These are phyloP conservation scores for Meleagris gallopavo DNA, from an alignment of 2,113 vertebrate species.

Conservation along the genomic window DNA sequence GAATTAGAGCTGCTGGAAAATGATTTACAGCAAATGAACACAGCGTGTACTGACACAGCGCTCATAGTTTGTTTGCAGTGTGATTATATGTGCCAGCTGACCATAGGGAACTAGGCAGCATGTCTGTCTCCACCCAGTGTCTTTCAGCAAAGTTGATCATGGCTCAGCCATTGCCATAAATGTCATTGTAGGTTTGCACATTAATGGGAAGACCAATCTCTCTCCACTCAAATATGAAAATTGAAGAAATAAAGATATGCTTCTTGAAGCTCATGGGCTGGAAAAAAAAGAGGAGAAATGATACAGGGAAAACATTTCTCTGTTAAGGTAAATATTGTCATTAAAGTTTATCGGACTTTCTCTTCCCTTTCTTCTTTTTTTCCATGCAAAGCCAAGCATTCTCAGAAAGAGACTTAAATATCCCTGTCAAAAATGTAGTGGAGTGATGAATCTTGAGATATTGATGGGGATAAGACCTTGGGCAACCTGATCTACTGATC, in stretches of 20 bases:
- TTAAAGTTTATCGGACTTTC: background rate
- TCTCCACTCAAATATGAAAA: background rate
- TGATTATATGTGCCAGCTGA: background rate
- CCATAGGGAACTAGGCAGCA: background rate
- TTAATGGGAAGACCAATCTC: background rate
- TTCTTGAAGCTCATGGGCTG: background rate
- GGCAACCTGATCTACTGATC: no score
- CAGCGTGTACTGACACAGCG: background rate
- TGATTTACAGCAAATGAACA: background rate
- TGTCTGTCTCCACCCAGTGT: fast-evolving
- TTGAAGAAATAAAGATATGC: background rate
- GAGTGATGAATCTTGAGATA: background rate
- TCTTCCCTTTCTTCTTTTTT: background rate
- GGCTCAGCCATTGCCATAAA: background rate
- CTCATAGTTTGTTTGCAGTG: background rate
- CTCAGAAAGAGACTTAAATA: background rate
- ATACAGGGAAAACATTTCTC: background rate
- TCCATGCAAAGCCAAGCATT: background rate
- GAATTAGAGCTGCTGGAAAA: background rate
- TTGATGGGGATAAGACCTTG: no score
- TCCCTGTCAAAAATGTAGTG: background rate
- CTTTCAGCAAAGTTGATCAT: background rate
- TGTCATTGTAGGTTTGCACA: background rate
- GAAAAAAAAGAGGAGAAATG: background rate
- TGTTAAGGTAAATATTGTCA: constrained; percentile 32